These are phyloP conservation scores for Taphrorychus bicolor DNA, from an alignment of 2,888 invertebrate genomes.

Conservation along the genomic window DNA sequence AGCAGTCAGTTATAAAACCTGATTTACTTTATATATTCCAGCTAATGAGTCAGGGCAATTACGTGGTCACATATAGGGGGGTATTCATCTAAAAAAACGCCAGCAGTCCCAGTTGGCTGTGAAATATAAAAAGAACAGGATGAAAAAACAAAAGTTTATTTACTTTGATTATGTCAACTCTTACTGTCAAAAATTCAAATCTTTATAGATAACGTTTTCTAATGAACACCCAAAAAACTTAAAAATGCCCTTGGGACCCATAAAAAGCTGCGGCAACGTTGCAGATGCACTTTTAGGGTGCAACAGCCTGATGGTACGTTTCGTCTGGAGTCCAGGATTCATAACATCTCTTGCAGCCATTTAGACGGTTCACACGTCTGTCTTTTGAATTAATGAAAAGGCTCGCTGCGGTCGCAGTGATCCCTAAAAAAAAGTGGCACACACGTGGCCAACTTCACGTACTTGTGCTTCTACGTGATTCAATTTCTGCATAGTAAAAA, in stretches of 20 bases:
- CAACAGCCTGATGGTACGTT: conserved; percentile 7
- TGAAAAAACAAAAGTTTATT: too few relatives aligned
- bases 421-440: too few relatives aligned
- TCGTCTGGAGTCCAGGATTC: conserved; percentile 7
- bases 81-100: too few relatives aligned
- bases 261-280: not conserved
- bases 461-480: not conserved
- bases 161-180: too few relatives aligned
- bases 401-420: too few relatives aligned
- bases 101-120: too few relatives aligned
- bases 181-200: too few relatives aligned
- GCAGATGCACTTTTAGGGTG: not conserved
- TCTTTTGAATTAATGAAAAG: not conserved
- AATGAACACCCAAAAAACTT: not conserved
- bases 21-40: too few relatives aligned
- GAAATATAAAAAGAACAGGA: too few relatives aligned
- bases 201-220: too few relatives aligned
- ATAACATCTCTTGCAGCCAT: not conserved
- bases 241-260: not conserved
- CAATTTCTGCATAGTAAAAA: not conserved
- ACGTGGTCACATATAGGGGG: not conserved
- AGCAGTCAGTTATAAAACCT: too few relatives aligned
- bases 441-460: too few relatives aligned
- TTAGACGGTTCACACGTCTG: not conserved
- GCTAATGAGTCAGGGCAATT: not conserved